These are phyloP conservation scores for Micoletzkya japonica DNA, from an alignment of 2,888 invertebrate species.

Conservation along the genomic window DNA sequence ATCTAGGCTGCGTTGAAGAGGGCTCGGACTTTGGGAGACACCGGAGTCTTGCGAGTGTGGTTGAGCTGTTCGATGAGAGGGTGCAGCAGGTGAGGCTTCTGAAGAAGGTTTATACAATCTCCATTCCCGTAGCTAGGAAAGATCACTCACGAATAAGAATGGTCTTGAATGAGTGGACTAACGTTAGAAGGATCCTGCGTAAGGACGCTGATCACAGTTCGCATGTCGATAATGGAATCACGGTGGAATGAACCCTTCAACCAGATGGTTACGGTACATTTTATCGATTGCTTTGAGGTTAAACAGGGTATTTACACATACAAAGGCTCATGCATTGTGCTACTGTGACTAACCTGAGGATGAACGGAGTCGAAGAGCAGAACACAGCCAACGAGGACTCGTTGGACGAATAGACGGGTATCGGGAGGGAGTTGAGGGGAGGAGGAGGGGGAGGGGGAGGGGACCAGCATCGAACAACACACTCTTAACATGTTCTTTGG, in stretches of 20 bases:
- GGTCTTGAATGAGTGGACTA: no score
- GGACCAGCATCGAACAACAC: constrained; percentile 15
- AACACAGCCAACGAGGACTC: constrained; percentile 26
- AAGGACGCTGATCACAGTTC: constrained; percentile 17
- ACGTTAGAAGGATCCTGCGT: constrained; percentile 18
- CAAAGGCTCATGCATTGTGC: neutral
- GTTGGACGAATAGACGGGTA: constrained; percentile 14
- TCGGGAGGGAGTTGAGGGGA: constrained; percentile 20
- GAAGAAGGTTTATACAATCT: neutral
- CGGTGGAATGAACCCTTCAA: constrained; percentile 24
- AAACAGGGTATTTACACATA: neutral
- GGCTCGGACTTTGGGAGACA: constrained; percentile 20
- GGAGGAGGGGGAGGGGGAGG: neutral
- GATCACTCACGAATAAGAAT: neutral
- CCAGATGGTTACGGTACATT: neutral
- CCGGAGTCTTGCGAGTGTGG: constrained; percentile 18
- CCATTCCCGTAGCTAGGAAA: neutral
- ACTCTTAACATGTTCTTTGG: neutral
- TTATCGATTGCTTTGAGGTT: neutral
- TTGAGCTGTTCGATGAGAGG: constrained; percentile 16
- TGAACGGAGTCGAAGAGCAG: constrained; percentile 22
- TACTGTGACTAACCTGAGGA: constrained; percentile 10
- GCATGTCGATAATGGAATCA: constrained; percentile 23
- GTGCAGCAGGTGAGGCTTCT: constrained; percentile 25
- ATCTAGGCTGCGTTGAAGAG: constrained; percentile 6